Base-by-base conservation (phyloP, 2,888 invertebrate species). In the Iphiclides podalirius region DNA sequence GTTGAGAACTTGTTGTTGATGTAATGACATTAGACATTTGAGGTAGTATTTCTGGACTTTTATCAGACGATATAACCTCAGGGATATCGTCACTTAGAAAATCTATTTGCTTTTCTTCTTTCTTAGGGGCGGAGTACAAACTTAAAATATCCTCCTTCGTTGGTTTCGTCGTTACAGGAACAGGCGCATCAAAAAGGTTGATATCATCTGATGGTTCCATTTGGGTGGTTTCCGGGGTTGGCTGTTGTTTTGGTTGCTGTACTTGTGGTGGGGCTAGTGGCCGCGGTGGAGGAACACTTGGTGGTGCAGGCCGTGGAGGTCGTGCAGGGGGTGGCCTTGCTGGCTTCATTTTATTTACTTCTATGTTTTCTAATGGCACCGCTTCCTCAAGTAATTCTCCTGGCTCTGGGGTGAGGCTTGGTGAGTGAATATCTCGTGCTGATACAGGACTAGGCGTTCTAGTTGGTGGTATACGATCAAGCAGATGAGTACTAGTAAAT, bases 401-500 rank as follows among this genome's bases (percentile, higher is more conserved):
- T 79, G 53, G 93, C 90, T 79, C 94, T 12, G 83, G 95, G 0
- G 96, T 96, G 1, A 96, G 96, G 65, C 95, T 95, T 0, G 96
- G 95, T 0, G 96, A 95, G 70, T 95, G 95, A 7, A 94, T 86
- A 61, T 94, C 94, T 34, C 94, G 87, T 86, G 95, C 94, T 7
- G 95, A 93, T 0, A 96, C 94, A 0, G 96, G 96, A 74, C 96
- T 96, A 0, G 96, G 96, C 0, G 95, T 95, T 58, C 96, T 91
- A 0, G 96, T 96, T 3, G 93, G 95, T 43, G 96, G 95, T 53
- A 96, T 92, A 52, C 96, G 92, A 60, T 96, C 95, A 47, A 96
- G 78, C 44, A 97, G 82, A 68, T 95, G 94, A 2, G 94, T 94
- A 61, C 96, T 96, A 0, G 96, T 95, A 41, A 95, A 95, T 67